These are phyloP conservation scores for Ditylenchus dipsaci DNA, from an alignment of 1,140 invertebrate genomes.

Conservation along the genomic window DNA sequence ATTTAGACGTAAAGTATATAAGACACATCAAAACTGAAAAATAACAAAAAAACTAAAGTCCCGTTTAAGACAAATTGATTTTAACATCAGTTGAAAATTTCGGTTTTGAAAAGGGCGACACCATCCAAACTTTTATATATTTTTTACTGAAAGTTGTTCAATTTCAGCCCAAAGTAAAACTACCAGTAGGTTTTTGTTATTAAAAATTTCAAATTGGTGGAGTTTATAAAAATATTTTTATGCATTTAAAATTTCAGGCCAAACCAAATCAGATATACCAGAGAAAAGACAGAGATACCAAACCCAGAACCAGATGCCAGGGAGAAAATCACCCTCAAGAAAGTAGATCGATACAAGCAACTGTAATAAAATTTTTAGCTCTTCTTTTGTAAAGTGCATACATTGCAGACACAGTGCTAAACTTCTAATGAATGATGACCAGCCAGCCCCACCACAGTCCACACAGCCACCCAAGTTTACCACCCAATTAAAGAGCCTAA, in stretches of 20 bases:
- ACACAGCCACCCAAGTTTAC: constrained; percentile 81
- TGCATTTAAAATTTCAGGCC: too few relatives aligned
- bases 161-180: background rate
- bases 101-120: too few relatives aligned
- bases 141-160: background rate
- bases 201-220: too few relatives aligned
- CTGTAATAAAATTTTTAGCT: constrained; percentile 12
- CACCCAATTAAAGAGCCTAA: constrained; percentile 67
- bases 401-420: constrained; percentile 14
- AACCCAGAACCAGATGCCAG: constrained; percentile 26
- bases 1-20: too few relatives aligned
- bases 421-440: constrained; percentile 25
- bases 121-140: background rate
- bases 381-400: background rate
- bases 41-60: too few relatives aligned
- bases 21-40: too few relatives aligned
- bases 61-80: too few relatives aligned
- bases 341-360: constrained; percentile 42
- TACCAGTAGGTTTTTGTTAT: background rate
- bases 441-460: constrained; percentile 68
- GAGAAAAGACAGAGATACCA: constrained; percentile 10
- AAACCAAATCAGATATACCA: background rate
- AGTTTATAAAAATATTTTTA: too few relatives aligned
- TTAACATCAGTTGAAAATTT: too few relatives aligned
- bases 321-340: constrained; percentile 46